Base-by-base conservation (phyloP, 2,888 invertebrate species). In the Malacosoma neustria region DNA sequence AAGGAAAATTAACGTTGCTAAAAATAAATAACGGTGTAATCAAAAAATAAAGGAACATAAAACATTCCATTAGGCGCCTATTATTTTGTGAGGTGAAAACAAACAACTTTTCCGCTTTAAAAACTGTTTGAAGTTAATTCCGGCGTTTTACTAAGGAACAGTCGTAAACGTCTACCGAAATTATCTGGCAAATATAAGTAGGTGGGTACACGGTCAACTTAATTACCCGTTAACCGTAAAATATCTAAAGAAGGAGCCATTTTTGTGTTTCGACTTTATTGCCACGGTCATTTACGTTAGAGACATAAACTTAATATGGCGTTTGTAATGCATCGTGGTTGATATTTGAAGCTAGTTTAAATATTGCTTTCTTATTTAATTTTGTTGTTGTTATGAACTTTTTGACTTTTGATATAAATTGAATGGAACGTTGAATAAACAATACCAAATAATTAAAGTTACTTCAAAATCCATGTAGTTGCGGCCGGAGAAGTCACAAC, bases 221-320 rank as follows among this genome's bases (percentile, higher is more conserved):
- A 42, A 47, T 46, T 45, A 45, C 45, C 37, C 14, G 36, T 40
- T n/a, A 22, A 32, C 36, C 43, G 37, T 43, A 37, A 40, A 36
- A 13, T 15, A 13, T 37, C 33, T 40, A 32, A 38, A 35, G 37
- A 37, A 13, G 12, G 14, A n/a, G 7, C 29, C 14, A 34, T 34
- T 29, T 37, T 37, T 35, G 32, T 40, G 37, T 32, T 37, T 33
- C 29, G 34, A 35, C 31, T 40, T 40, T 36, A 34, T 34, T 33
- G 36, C 34, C 29, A n/a, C 29, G 29, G 36, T 36, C 33, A 36
- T n/a, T n/a, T n/a, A n/a, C n/a, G n/a, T n/a, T n/a, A n/a, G n/a
- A n/a, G n/a, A n/a, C n/a, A n/a, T n/a, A n/a, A n/a, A n/a, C n/a
- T n/a, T n/a, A n/a, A n/a, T n/a, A n/a, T n/a, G n/a, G n/a, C n/a